Conservation (phyloP, 2,113 vertebrate genomes). For the Phrynosoma platyrhinos region DNA sequence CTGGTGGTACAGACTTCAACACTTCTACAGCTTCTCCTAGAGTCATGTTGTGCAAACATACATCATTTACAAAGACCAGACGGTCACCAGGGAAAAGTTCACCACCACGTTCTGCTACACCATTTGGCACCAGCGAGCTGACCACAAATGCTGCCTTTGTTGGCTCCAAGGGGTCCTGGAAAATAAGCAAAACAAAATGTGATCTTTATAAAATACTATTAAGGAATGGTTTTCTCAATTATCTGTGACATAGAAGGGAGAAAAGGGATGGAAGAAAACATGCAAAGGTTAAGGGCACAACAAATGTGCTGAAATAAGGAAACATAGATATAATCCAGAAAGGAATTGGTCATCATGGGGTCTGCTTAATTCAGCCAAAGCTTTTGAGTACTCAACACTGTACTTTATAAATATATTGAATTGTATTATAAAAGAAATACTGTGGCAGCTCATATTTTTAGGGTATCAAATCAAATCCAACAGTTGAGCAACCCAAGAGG, state of each 20-base stretch:
- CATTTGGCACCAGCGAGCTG: conserved; percentile 88
- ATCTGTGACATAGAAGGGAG: neutral
- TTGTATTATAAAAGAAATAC: neutral
- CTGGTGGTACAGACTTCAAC: conserved; percentile 87
- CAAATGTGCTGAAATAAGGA: neutral
- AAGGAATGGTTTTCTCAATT: neutral
- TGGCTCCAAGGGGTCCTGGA: conserved; percentile 91
- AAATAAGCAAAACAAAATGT: conserved; percentile 49
- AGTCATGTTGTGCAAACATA: conserved; percentile 76
- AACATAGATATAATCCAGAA: neutral
- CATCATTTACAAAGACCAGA: conserved; percentile 90
- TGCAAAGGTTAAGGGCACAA: neutral
- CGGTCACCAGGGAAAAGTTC: conserved; percentile 89
- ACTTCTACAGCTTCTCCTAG: conserved; percentile 90
- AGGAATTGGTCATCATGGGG: neutral
- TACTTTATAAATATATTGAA: neutral
- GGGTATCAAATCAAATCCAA: neutral
- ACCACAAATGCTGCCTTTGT: conserved; percentile 91
- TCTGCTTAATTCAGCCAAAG: neutral
- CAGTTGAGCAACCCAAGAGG: neutral
- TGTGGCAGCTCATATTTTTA: neutral
- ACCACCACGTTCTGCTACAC: conserved; percentile 84
- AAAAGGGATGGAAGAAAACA: neutral
- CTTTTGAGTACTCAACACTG: neutral
- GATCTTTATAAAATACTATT: neutral